These are phyloP conservation scores for Cebidichthys violaceus DNA, from an alignment of 2,113 vertebrate species.

Conservation along the genomic window DNA sequence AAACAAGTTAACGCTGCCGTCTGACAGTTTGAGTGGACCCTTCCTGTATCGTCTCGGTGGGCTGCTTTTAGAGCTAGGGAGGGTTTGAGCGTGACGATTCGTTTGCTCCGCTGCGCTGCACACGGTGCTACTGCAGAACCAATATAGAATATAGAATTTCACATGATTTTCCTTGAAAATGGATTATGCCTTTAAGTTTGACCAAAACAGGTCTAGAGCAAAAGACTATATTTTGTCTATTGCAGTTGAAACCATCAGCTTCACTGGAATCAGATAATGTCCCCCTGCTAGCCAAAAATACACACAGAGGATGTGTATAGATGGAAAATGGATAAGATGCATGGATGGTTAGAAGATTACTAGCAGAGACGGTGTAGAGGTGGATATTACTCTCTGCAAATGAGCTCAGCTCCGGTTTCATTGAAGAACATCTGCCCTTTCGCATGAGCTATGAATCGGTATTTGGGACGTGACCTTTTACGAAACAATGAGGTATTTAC, in stretches of 20 bases:
- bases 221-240: constrained; percentile 4
- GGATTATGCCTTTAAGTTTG: neutral
- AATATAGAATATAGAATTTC: neutral
- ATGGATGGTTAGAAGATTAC: constrained; percentile 33
- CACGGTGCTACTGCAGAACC: neutral
- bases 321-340: constrained; percentile 32
- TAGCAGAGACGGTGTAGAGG: constrained; percentile 26
- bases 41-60: neutral
- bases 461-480: constrained; percentile 75
- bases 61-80: neutral
- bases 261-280: constrained; percentile 5
- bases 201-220: neutral
- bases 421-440: constrained; percentile 71
- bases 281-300: neutral
- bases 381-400: constrained; percentile 58
- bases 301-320: constrained; percentile 8
- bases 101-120: neutral
- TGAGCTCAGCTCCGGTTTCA: constrained; percentile 55
- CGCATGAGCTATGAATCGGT: constrained; percentile 60
- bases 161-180: neutral
- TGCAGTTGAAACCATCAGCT: constrained; percentile 22
- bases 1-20: constrained; percentile 7
- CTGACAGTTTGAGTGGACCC: constrained; percentile 9
- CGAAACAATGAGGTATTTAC: constrained; percentile 74
- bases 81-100: neutral